Evolutionary conservation across 1,140 invertebrate genomes (phyloP).

Genomic region (Batillaria attramentaria): DNA sequence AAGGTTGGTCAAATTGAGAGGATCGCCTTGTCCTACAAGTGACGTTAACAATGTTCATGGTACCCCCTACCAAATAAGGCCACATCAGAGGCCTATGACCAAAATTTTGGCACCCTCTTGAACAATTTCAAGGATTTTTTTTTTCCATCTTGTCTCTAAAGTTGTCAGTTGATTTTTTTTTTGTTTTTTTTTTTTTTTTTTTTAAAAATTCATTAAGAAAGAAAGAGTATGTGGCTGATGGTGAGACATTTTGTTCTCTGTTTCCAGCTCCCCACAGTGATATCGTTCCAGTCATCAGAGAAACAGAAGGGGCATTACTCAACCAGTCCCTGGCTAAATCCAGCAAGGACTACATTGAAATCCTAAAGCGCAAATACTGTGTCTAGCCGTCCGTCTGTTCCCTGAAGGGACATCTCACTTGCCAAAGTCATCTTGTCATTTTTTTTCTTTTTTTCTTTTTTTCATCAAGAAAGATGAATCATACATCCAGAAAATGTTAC

Average conservation of each 20-base stretch:
- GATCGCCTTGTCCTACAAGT: not conserved
- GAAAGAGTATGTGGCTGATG: not conserved
- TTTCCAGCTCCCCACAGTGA: slow-evolving; percentile 62
- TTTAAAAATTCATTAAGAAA: too few relatives aligned
- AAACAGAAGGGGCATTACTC: slow-evolving; percentile 44
- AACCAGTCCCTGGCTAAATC: slow-evolving; percentile 57
- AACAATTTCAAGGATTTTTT: not conserved
- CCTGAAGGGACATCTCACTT: not conserved
- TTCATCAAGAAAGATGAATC: not conserved
- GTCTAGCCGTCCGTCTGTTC: slow-evolving; percentile 48
- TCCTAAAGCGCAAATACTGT: slow-evolving; percentile 62
- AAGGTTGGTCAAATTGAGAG: not conserved
- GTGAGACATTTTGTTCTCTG: slow-evolving; percentile 17
- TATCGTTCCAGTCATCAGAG: slow-evolving; percentile 49
- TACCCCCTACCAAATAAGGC: too few relatives aligned
- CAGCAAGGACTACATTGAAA: slow-evolving; percentile 59
- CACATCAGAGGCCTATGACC: too few relatives aligned
- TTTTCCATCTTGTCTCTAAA: not conserved
- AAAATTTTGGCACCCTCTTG: not conserved
- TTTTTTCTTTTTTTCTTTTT: not conserved
- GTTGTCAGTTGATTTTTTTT: not conserved
- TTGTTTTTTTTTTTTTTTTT: not conserved
- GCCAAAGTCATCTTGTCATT: not conserved
- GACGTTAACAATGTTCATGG: not conserved
- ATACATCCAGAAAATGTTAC: not conserved